A percentile compares a stretch with the other conserved stretches of the same genome.
Evolutionary conservation across 2,113 vertebrate species (phyloP).

Genomic region (Gymnorhina tibicen): DNA sequence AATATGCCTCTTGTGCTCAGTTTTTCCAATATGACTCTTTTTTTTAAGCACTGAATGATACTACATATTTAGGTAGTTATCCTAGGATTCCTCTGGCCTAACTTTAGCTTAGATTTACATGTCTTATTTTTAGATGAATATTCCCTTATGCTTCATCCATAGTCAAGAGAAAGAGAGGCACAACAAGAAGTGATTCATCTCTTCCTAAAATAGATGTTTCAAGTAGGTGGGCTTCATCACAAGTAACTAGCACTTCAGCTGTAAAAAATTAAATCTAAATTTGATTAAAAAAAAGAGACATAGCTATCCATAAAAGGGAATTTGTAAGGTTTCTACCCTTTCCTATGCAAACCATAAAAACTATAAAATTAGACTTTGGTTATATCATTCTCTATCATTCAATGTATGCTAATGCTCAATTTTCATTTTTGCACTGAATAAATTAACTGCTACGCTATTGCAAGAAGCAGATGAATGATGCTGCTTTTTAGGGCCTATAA

Average conservation of each 20-base stretch:
- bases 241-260: neutral
- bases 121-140: slow-evolving; percentile 23
- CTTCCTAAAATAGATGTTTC: neutral
- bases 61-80: neutral
- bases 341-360: neutral
- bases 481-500: neutral
- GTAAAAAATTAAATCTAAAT: neutral
- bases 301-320: neutral
- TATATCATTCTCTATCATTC: neutral
- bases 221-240: slow-evolving; percentile 30
- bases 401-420: neutral
- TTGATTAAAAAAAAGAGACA: neutral
- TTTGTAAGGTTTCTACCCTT: neutral
- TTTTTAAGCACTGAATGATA: neutral
- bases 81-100: slow-evolving; percentile 2
- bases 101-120: slow-evolving; percentile 2
- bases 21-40: neutral
- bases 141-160: neutral
- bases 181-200: slow-evolving; percentile 8
- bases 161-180: neutral
- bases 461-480: neutral
- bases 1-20: neutral
- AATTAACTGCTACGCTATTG: neutral
- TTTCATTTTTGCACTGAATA: neutral
- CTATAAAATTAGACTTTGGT: neutral